phyloP scores from a whole-genome alignment of 1,140 invertebrate species.

The Cherax destructor region DNA sequence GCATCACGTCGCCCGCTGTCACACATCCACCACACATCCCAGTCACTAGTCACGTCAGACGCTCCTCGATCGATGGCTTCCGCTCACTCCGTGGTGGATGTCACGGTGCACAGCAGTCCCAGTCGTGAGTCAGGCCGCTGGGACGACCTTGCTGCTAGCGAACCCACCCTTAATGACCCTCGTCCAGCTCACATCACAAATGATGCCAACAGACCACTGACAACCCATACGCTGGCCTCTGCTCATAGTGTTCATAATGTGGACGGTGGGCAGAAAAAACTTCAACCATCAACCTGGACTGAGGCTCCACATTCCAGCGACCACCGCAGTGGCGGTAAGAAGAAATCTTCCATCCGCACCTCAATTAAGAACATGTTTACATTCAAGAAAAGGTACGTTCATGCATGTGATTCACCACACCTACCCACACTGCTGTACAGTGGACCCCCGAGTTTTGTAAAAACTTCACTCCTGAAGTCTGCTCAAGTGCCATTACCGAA shows the following conservation, averaged over 20 bases:
- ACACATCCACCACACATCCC: constrained; percentile 18
- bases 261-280: constrained; percentile 1
- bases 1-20: constrained; percentile 42
- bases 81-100: constrained; percentile 62
- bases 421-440: too few species aligned
- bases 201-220: constrained; percentile 11
- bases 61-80: constrained; percentile 41
- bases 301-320: constrained; percentile 45
- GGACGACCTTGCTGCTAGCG: constrained; percentile 64
- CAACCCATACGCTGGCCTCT: constrained; percentile 12
- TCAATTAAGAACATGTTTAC: constrained; percentile 74
- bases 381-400: constrained; percentile 74
- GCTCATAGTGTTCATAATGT: constrained; percentile 25
- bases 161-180: constrained; percentile 58
- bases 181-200: constrained; percentile 22
- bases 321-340: constrained; percentile 70
- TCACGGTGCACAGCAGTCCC: constrained; percentile 30
- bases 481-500: too few species aligned
- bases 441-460: too few species aligned
- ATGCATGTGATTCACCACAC: too few species aligned
- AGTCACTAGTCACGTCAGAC: constrained; percentile 36
- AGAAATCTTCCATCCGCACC: constrained; percentile 72
- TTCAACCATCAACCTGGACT: constrained; percentile 4
- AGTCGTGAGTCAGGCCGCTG: constrained; percentile 23
- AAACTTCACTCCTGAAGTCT: too few species aligned